phyloP scores from a whole-genome alignment of 2,888 invertebrate species.

The Pollenia griseotomentosa region DNA sequence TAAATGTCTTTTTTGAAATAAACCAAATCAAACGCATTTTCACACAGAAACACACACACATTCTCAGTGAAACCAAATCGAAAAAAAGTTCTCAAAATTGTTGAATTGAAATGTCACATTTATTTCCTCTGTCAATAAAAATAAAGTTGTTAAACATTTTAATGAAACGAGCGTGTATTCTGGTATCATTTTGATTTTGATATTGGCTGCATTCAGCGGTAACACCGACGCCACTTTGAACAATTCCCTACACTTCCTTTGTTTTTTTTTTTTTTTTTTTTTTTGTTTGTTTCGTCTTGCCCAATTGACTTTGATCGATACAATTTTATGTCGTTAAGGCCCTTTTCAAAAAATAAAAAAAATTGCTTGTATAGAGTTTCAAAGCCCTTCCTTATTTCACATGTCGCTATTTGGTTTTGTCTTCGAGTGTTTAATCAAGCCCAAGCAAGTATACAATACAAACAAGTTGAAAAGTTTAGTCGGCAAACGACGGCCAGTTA shows the following conservation, averaged over 20 bases:
- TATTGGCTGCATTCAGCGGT: constrained; percentile 41
- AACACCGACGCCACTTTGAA: constrained; percentile 61
- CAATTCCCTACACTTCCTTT: neutral
- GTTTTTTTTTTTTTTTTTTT: too few relatives aligned
- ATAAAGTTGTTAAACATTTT: constrained; percentile 72
- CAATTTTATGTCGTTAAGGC: constrained; percentile 15
- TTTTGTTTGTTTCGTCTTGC: constrained; percentile 31
- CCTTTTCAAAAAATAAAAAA: constrained; percentile 16
- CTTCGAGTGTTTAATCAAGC: constrained; percentile 38
- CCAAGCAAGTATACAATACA: neutral
- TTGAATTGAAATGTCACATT: constrained; percentile 69
- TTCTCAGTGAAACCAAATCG: neutral
- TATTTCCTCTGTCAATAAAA: constrained; percentile 66
- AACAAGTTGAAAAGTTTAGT: too few relatives aligned
- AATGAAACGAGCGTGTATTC: constrained; percentile 56
- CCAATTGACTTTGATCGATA: constrained; percentile 56
- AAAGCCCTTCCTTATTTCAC: constrained; percentile 57
- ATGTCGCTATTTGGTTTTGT: constrained; percentile 1
- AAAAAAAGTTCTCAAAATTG: constrained; percentile 41
- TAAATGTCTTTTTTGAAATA: neutral
- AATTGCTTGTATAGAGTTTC: neutral
- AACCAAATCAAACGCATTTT: constrained; percentile 47
- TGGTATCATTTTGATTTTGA: constrained; percentile 30
- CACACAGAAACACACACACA: neutral
- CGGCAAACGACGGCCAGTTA: too few relatives aligned